Percentiles rank a stretch among this genome's conserved stretches.
These are phyloP conservation scores for Drosophila lowei DNA, from an alignment of 1,140 invertebrate species.

Conservation along the genomic window DNA sequence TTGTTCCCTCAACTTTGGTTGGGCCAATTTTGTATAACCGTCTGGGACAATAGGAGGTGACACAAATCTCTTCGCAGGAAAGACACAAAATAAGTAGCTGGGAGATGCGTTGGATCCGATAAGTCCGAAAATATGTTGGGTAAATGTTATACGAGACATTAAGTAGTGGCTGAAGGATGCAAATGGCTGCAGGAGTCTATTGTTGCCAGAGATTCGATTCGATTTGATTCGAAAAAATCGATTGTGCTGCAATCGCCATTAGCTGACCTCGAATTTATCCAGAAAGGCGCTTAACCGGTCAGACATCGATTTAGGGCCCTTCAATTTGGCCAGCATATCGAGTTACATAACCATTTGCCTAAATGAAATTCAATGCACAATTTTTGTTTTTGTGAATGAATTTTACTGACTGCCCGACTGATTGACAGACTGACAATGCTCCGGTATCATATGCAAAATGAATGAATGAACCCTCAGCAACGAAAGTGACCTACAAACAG, in stretches of 20 bases:
- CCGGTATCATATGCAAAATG: constrained; percentile 59
- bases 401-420: constrained; percentile 33
- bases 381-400: constrained; percentile 27
- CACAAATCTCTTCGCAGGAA: constrained; percentile 69
- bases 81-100: constrained; percentile 21
- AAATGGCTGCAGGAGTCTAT: constrained; percentile 2
- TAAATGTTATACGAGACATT: constrained; percentile 55
- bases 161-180: constrained; percentile 44
- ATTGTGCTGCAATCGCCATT: constrained; percentile 21
- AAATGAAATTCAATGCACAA: constrained; percentile 67
- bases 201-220: constrained; percentile 21
- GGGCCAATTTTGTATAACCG: constrained; percentile 67
- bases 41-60: constrained; percentile 51
- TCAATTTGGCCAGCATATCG: constrained; percentile 60
- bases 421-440: constrained; percentile 54
- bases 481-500: constrained; percentile 32
- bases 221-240: not conserved
- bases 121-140: constrained; percentile 19
- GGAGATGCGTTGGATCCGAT: constrained; percentile 23
- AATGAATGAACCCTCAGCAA: constrained; percentile 58
- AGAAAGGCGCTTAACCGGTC: constrained; percentile 16
- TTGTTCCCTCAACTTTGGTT: constrained; percentile 42
- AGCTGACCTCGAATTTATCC: constrained; percentile 32
- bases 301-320: not conserved
- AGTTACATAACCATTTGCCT: constrained; percentile 71